These are phyloP conservation scores for Trinectes maculatus DNA, from an alignment of 2,113 vertebrate genomes.

Conservation along the genomic window DNA sequence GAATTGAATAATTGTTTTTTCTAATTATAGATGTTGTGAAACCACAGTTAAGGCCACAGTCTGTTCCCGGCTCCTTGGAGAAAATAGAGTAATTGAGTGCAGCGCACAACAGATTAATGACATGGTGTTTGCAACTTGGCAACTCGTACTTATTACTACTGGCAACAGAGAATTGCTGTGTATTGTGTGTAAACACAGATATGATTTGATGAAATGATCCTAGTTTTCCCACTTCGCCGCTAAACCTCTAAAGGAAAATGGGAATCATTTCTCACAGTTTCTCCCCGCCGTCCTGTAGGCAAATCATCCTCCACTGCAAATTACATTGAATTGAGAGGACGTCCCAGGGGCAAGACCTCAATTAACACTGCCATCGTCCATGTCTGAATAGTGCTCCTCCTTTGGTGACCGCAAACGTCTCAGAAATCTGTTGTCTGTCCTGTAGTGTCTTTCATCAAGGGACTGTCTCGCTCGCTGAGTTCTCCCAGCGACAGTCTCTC, in stretches of 20 bases:
- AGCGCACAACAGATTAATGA: constrained; percentile 69
- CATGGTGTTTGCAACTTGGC: constrained; percentile 62
- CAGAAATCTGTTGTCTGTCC: constrained; percentile 52
- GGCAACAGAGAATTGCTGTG: constrained; percentile 41
- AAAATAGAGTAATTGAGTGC: constrained; percentile 71
- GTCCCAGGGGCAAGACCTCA: constrained; percentile 60
- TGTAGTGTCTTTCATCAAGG: constrained; percentile 31
- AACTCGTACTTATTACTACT: constrained; percentile 66
- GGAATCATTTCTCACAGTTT: constrained; percentile 44
- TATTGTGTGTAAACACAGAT: constrained; percentile 49
- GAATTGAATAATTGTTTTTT: constrained; percentile 68
- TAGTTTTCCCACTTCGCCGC: constrained; percentile 48
- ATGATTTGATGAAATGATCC: constrained; percentile 64
- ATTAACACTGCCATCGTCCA: constrained; percentile 57
- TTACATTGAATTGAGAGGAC: constrained; percentile 45
- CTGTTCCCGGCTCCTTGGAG: constrained; percentile 63
- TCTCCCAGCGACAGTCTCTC: neutral
- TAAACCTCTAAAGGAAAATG: constrained; percentile 43
- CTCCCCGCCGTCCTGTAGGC: constrained; percentile 29
- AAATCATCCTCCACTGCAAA: constrained; percentile 48
- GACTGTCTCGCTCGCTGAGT: constrained; percentile 1
- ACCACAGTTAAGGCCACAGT: constrained; percentile 52
- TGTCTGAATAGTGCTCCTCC: constrained; percentile 44
- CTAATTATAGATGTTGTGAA: constrained; percentile 62
- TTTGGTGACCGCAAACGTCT: constrained; percentile 27